These are phyloP conservation scores for Brachirus orientalis DNA, from an alignment of 2,113 vertebrate genomes.

Conservation along the genomic window DNA sequence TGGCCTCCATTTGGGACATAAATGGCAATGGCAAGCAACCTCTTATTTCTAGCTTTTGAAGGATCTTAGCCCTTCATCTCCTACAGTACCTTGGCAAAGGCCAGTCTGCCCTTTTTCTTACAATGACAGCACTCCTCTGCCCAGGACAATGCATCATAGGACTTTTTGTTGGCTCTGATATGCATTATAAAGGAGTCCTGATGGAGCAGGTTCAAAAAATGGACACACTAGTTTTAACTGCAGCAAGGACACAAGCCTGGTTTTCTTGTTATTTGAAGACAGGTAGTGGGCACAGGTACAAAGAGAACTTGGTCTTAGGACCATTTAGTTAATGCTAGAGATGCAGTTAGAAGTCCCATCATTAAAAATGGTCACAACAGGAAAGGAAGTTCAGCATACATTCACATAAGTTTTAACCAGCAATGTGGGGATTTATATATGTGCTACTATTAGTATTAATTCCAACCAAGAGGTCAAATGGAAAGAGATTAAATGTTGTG, in stretches of 20 bases:
- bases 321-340: too few species aligned
- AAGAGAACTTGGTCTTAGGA: neutral
- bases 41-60: slow-evolving; percentile 47
- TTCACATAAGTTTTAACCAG: too few species aligned
- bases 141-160: slow-evolving; percentile 49
- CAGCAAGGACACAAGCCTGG: neutral
- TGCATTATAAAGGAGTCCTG: slow-evolving; percentile 57
- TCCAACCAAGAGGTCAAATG: neutral
- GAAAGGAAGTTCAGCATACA: too few species aligned
- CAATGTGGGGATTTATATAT: too few species aligned
- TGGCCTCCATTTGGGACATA: slow-evolving; percentile 40
- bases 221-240: neutral
- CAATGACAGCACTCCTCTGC: slow-evolving; percentile 40
- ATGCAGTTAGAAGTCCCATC: too few species aligned
- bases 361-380: too few species aligned
- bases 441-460: too few species aligned
- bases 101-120: slow-evolving; percentile 50
- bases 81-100: slow-evolving; percentile 50
- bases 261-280: slow-evolving; percentile 21
- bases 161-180: slow-evolving; percentile 51
- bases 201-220: slow-evolving; percentile 33
- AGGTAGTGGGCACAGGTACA: slow-evolving; percentile 26
- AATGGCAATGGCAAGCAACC: slow-evolving; percentile 45
- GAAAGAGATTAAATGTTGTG: neutral
- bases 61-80: slow-evolving; percentile 45